Evolutionary conservation across 2,888 invertebrate genomes (phyloP).

Genomic region (Plagodis pulveraria): DNA sequence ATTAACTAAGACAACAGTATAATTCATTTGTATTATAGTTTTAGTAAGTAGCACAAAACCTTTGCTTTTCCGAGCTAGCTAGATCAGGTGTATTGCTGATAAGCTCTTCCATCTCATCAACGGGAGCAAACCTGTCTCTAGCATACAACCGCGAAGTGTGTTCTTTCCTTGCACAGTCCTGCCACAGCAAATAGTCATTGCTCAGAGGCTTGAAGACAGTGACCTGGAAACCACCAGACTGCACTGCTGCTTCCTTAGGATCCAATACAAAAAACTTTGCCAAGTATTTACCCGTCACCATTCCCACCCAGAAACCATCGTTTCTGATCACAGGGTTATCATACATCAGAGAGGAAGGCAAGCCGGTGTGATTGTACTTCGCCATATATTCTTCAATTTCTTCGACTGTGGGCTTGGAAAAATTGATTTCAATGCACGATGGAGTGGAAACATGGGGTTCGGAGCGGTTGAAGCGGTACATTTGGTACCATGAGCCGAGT

Average conservation of each 20-base stretch:
- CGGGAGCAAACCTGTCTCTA: constrained; percentile 8
- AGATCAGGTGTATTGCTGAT: constrained; percentile 21
- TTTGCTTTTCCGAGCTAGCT: neutral
- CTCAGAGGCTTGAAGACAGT: constrained; percentile 7
- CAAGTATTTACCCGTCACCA: constrained; percentile 19
- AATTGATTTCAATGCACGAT: constrained; percentile 8
- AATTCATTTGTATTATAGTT: too few relatives aligned
- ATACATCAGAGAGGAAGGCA: constrained; percentile 22
- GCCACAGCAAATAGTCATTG: constrained; percentile 17
- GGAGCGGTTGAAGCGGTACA: constrained; percentile 13
- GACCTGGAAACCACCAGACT: constrained; percentile 9
- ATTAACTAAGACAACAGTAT: too few relatives aligned
- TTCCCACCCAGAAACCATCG: constrained; percentile 5
- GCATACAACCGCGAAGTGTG: constrained; percentile 5
- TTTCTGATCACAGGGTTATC: constrained; percentile 21
- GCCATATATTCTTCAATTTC: constrained; percentile 19
- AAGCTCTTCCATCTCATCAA: constrained; percentile 19
- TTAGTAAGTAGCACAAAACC: neutral
- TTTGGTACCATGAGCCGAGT: constrained; percentile 26
- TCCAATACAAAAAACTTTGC: constrained; percentile 25
- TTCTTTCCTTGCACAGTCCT: constrained; percentile 12
- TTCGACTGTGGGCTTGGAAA: constrained; percentile 15
- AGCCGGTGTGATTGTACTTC: constrained; percentile 18
- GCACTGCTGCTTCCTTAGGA: constrained; percentile 8
- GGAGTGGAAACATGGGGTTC: neutral